A percentile compares a stretch with the other conserved stretches of the same genome.
phyloP scores from a whole-genome alignment of 2,113 vertebrate species.

The sheep (Ovis aries) region ARS-UI_Ramb_v3.0 NC_056080.1:58981501-58982000 shows the following conservation, averaged over 20 bases:
- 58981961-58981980: too few species aligned
- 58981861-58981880: too few species aligned
- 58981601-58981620: background rate
- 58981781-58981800: background rate
- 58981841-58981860: too few species aligned
- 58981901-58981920: too few species aligned
- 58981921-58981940: too few species aligned
- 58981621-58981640: background rate
- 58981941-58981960: too few species aligned
- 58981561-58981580: background rate
- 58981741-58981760: background rate
- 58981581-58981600: background rate
- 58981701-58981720: background rate
- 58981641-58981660: background rate
- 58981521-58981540: background rate
- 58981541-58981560: background rate
- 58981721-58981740: background rate
- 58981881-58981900: too few species aligned
- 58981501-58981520: background rate
- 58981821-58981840: too few species aligned
- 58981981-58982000: too few species aligned
- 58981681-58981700: background rate
- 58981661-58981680: background rate
- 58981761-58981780: background rate
- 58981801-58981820: background rate